Evolutionary conservation across 2,797 vertebrate species (phyloP).

Genomic region (Artibeus lituratus): DNA sequence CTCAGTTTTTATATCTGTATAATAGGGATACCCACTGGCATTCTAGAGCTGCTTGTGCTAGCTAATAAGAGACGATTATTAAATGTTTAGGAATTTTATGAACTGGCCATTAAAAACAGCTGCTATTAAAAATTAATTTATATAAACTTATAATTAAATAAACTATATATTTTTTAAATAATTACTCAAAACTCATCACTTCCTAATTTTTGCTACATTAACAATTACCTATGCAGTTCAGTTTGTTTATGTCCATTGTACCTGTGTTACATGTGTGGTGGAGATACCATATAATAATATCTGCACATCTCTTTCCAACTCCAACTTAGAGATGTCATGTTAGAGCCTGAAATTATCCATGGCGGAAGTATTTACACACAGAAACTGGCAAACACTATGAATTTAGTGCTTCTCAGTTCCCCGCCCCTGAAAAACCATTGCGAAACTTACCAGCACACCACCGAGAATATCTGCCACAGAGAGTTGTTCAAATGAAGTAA

Average conservation of each 20-base stretch:
- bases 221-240: background rate
- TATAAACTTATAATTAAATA: background rate
- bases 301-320: rapidly evolving
- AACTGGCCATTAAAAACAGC: background rate
- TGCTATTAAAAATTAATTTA: background rate
- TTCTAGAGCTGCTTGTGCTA: background rate
- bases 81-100: background rate
- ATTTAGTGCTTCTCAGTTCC: background rate
- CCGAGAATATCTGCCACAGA: background rate
- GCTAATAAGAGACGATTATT: background rate
- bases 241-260: background rate
- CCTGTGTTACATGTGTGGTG: background rate
- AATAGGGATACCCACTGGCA: no score
- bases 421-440: background rate
- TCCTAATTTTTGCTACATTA: background rate
- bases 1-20: background rate
- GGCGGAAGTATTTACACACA: background rate
- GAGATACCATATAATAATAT: background rate
- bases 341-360: background rate
- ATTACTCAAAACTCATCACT: background rate
- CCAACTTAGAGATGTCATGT: background rate
- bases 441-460: background rate
- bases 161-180: background rate
- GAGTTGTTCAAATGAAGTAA: background rate
- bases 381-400: background rate